A percentile compares a stretch with the other conserved stretches of the same genome.
These are phyloP conservation scores for Macrocentrus cingulum DNA, from an alignment of 1,140 invertebrate genomes.

Conservation along the genomic window DNA sequence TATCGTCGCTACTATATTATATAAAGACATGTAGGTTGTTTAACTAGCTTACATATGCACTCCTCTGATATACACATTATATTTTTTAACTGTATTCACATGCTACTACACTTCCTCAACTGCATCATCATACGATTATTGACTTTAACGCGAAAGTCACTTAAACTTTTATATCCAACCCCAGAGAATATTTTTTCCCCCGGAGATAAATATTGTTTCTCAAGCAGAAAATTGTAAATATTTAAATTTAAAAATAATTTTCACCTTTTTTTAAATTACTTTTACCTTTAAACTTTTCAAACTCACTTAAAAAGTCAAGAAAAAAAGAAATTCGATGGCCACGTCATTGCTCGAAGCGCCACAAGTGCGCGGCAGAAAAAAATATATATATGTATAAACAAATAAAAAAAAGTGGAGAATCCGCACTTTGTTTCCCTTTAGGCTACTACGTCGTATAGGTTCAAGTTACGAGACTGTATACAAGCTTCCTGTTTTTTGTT, in stretches of 20 bases:
- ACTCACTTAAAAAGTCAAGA: no score
- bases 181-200: no score
- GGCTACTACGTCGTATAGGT: background rate
- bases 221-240: no score
- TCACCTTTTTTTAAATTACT: no score
- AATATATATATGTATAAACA: background rate
- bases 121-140: background rate
- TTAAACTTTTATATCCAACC: no score
- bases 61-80: background rate
- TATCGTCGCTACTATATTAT: no score
- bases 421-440: background rate
- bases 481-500: conserved; percentile 19
- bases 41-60: conserved; percentile 12
- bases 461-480: conserved; percentile 13
- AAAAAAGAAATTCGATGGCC: no score
- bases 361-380: background rate
- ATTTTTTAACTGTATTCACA: background rate
- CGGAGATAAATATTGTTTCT: no score
- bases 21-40: conserved; percentile 18
- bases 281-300: no score
- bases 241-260: no score
- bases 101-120: conserved; percentile 4
- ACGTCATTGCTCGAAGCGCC: conserved; percentile 1
- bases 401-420: background rate
- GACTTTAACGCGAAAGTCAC: no score